Evolutionary conservation across 2,888 invertebrate species (phyloP).

Genomic region (Aspidapion aeneum): DNA sequence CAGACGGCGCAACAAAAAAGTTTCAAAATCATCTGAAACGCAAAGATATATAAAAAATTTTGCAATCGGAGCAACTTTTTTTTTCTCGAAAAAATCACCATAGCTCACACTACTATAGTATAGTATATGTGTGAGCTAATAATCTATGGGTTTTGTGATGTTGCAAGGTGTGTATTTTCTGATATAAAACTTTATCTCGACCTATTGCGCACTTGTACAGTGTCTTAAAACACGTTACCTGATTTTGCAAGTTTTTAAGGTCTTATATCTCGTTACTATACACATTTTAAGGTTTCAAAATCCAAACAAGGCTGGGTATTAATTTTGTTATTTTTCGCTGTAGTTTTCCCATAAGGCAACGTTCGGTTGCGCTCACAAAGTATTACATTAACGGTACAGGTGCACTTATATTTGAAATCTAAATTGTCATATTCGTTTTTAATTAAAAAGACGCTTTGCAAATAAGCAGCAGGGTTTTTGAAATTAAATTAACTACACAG

Average conservation of each 20-base stretch:
- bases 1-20: too few species aligned
- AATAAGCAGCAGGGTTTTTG: not conserved
- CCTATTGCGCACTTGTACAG: not conserved
- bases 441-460: not conserved
- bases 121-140: too few species aligned
- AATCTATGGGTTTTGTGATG: not conserved
- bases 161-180: not conserved
- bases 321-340: not conserved
- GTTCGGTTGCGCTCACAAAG: not conserved
- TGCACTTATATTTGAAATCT: not conserved
- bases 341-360: not conserved
- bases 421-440: not conserved
- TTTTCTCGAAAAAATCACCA: too few species aligned
- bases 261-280: not conserved
- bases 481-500: too few species aligned
- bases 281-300: not conserved
- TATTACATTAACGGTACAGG: not conserved
- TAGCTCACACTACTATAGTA: too few species aligned
- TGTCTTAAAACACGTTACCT: not conserved
- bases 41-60: too few species aligned
- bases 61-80: too few species aligned
- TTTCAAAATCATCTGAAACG: too few species aligned
- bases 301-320: not conserved
- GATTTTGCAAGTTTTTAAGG: not conserved
- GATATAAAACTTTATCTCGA: not conserved